Base-by-base conservation (phyloP, 37 sponge, comb jelly and placozoan genomes). In the Diacarnus erythraeanus region DNA sequence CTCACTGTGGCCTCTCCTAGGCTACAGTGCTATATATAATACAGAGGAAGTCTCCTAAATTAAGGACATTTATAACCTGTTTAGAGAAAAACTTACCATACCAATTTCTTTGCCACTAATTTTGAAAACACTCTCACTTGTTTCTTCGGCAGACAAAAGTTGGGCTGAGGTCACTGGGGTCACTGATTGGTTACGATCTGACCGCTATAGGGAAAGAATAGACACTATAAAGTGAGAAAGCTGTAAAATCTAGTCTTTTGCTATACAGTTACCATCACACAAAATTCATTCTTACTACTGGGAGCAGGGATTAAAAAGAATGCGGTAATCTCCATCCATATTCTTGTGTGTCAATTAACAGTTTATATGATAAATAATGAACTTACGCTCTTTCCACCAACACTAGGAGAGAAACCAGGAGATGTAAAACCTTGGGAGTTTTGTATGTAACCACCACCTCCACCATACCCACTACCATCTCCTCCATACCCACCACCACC, bases 101-200 rank as follows among this genome's bases (percentile, higher is more conserved):
- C 61, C 44, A 4, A 89, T 29, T 17, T 91, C 90, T 20, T 59
- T 72, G 20, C 60, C 92, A 71, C 73, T 57, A 27, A 91, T 73
- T 34, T 51, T 57, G 54, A 84, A 91, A 4, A 21, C 36, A 23
- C 73, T 86, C 9, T 81, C 93, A 57, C 44, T 57, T 0, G 44
- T n/a, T 30, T 77, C 71, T 22, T 22, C 63, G 35, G 78, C 90
- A 22, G 54, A 51, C 26, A 79, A 67, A 34, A 95, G 74, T 68
- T 84, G 86, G n/a, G 88, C 88, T 22, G 84, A 61, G 4, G 96
- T 92, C 43, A 95, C 81, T 25, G 93, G 88, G 9, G 78, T 83
- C 6, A 90, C 33, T 21, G 87, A 66, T 59, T 84, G 88, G 67
- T 38, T 75, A 43, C 65, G 40, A 2, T 44, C 73, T 18, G 38